phyloP scores from a whole-genome alignment of 2,113 vertebrate species.

The Dunckerocampus dactyliophorus region DNA sequence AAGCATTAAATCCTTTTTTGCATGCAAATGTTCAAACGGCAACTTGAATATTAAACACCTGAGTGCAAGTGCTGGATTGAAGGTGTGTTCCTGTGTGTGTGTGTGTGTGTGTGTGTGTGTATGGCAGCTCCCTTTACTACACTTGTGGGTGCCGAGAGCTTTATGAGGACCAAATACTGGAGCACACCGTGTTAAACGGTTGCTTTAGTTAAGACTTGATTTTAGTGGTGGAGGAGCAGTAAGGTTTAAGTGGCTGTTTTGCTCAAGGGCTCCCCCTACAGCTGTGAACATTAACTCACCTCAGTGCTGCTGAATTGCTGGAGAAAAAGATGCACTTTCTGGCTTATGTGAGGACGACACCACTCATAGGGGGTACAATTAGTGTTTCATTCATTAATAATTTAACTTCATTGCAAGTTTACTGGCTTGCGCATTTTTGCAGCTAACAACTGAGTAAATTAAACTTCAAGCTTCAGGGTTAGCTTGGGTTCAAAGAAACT shows the following conservation, averaged over 20 bases:
- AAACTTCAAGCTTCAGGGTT: no score
- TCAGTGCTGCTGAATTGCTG: background rate
- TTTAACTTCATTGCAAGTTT: background rate
- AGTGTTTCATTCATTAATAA: slow-evolving; percentile 2
- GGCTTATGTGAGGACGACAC: background rate
- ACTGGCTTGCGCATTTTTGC: background rate
- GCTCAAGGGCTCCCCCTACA: slow-evolving; percentile 6
- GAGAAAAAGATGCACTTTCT: slow-evolving; percentile 1
- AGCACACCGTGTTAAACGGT: background rate
- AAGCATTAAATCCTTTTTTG: slow-evolving; percentile 34
- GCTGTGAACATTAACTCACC: background rate
- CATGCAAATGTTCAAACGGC: slow-evolving; percentile 7
- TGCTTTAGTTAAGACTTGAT: slow-evolving; percentile 6
- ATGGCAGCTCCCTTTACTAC: background rate
- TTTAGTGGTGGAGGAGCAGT: background rate
- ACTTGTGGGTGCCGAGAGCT: background rate
- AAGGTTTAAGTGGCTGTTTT: background rate
- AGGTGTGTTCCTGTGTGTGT: background rate
- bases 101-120: slow-evolving; percentile 12
- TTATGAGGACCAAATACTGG: slow-evolving; percentile 3
- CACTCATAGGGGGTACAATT: background rate
- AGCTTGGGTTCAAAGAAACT: no score
- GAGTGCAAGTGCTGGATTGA: no score
- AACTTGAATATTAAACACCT: slow-evolving; percentile 21
- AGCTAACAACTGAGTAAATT: no score